These are phyloP conservation scores for Scaptodrosophila latifasciaeformis DNA, from an alignment of 2,888 invertebrate species.

Conservation along the genomic window DNA sequence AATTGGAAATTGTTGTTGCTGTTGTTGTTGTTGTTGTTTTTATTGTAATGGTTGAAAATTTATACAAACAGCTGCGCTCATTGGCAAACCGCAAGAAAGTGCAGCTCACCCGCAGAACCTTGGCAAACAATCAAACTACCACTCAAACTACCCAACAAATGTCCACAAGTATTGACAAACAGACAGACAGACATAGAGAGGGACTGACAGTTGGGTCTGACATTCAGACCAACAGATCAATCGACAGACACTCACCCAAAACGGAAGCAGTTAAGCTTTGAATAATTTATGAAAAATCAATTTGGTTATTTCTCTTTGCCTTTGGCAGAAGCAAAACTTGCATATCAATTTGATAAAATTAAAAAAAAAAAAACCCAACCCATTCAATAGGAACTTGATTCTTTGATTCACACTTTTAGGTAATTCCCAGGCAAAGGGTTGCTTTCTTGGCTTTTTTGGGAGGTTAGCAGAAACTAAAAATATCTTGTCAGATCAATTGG, in stretches of 20 bases:
- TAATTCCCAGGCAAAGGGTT: too few relatives aligned
- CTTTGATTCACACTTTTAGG: too few relatives aligned
- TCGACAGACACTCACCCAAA: constrained; percentile 35
- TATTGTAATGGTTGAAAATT: constrained; percentile 42
- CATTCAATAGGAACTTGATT: background rate
- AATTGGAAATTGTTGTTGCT: constrained; percentile 26
- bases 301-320: constrained; percentile 17
- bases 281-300: constrained; percentile 60
- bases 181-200: constrained; percentile 1
- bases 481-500: too few relatives aligned
- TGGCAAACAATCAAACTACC: too few relatives aligned
- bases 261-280: constrained; percentile 64
- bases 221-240: background rate
- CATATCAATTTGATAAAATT: constrained; percentile 47
- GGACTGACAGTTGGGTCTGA: constrained; percentile 6
- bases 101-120: constrained; percentile 39
- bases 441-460: too few relatives aligned
- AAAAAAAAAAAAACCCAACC: background rate
- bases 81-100: constrained; percentile 47
- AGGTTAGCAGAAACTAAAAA: too few relatives aligned
- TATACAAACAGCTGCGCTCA: constrained; percentile 56
- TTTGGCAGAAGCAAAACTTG: constrained; percentile 40
- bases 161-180: constrained; percentile 5
- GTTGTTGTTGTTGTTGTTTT: constrained; percentile 6
- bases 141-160: constrained; percentile 39